Evolutionary conservation across 2,888 invertebrate genomes (phyloP), one percentile per base, ranked within the genome.

Genomic region (Drosophila koepferae): DNA sequence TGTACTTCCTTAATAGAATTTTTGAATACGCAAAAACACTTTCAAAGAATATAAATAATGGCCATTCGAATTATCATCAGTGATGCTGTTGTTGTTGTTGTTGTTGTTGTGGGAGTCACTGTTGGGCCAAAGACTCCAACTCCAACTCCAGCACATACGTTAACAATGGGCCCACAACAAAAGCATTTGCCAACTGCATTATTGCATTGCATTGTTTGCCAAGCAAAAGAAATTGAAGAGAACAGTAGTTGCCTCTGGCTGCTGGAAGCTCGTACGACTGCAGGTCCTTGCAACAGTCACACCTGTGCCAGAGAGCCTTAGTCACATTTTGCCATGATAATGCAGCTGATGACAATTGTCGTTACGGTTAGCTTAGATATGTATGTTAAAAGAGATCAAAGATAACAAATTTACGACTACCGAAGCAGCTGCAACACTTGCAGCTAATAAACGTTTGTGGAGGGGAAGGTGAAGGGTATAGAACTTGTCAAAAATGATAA

Each of bases 41-140:
- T 88, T 90, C 85, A 86, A 90, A 91, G 92, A 91, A 92, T 92
- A 92, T 92, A 91, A 92, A 92, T 92, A 92, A 92, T 92, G 92
- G 89, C 91, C 84, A 91, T 87, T 91, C 86, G 91, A 91, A 91
- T 92, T 91, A 91, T 91, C 91, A 91, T 85, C 67, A 72, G 48
- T 48, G 49, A 49, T 58, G 51, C 34, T 59, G 48, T 7, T 49
- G 67, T 31, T 62, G 56, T n/a, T 72, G 49, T 38, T 46, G 53
- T 10, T 49, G 67, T 38, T 67, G 54, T 40, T 41, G 55, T 41
- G 46, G 46, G 36, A 44, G 58, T 58, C 46, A 31, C 41, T 69
- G 56, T 64, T 49, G 23, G 63, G 51, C 23, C 54, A 14, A 38
- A 36, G 43, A 40, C 41, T 38, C 14, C 38, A 53, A 9, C 55